A percentile compares a stretch with the other conserved stretches of the same genome.
Evolutionary conservation across 2,113 vertebrate genomes (phyloP).

Genomic region (Mirza zaza): DNA sequence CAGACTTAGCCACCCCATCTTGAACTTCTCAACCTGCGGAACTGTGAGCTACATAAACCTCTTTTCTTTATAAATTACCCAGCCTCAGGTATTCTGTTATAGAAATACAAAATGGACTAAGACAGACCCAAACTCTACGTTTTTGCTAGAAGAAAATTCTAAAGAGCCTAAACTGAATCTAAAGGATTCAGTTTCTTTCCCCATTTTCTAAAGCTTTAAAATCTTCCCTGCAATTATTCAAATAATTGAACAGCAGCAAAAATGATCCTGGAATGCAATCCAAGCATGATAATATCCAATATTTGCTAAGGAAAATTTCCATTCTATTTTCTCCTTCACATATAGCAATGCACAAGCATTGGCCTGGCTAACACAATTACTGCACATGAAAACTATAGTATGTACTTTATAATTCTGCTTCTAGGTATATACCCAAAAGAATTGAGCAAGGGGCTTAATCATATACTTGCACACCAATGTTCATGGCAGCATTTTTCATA

Average conservation of each 20-base stretch:
- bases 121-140: not conserved
- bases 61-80: not conserved
- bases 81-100: not conserved
- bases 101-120: not conserved
- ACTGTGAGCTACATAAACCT: not conserved
- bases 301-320: conserved; percentile 15
- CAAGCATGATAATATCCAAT: conserved; percentile 24
- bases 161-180: not conserved
- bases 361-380: conserved; percentile 30
- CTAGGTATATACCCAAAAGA: not conserved
- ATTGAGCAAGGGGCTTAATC: not conserved
- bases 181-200: not conserved
- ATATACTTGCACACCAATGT: not conserved
- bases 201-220: not conserved
- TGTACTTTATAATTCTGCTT: not conserved
- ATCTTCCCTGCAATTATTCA: not conserved
- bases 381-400: conserved; percentile 8
- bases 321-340: conserved; percentile 27
- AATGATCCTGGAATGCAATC: not conserved
- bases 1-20: not conserved
- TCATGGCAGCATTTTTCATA: not conserved
- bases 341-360: not conserved
- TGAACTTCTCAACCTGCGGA: not conserved
- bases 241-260: not conserved
- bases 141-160: not conserved